Base-by-base conservation (phyloP, 2,888 invertebrate species). In the Nebria salina region DNA sequence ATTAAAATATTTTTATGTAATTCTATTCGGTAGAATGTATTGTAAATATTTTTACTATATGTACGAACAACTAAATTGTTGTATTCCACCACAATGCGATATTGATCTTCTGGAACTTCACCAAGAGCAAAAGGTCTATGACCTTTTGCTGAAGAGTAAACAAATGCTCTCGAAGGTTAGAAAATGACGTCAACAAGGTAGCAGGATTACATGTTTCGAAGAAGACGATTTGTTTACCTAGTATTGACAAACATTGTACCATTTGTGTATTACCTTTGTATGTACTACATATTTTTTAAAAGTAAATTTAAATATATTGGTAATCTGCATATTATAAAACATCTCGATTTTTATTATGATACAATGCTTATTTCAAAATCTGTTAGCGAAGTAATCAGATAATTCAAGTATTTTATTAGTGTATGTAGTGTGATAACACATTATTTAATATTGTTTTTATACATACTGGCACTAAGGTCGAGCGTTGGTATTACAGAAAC, bases 181-280 rank as follows among this genome's bases (percentile, higher is more conserved):
- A 75, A 83, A 83, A 90, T 91, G 91, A 91, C 91, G 91, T 91
- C 91, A 91, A 91, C 90, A 91, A 89, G 79, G 88, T 89, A 91
- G 83, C 89, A 91, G 90, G 90, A 88, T 84, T 84, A 84, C 89
- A 91, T 87, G 89, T 85, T 64, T 34, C 20, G 20, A 54, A 79
- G 82, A 75, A 82, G 82, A 70, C 34, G 6, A 13, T 54, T 54
- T 54, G 54, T 54, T 54, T 54, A 54, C 54, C 2, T 13, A 54
- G 54, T 54, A 54, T 11, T 54, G 54, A 54, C 54, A 54, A 34
- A 34, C 13, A 11, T 54, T 43, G 43, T 43, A 8, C 9, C 9
- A 54, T 54, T 54, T 54, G 8, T 8, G 8, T 54, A 11, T 54
- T 43, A 43, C 43, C 43, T 9, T 43, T 8, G 9, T 43, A 43